Evolutionary conservation across 2,113 vertebrate genomes (phyloP).

Genomic region (Ovis aries): ARS-UI_Ramb_v3.0 NC_056058.1:36135501-36136000

Average conservation of each 20-base stretch:
- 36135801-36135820: slow-evolving; percentile 14
- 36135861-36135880: neutral
- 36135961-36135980: slow-evolving; percentile 20
- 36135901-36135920: neutral
- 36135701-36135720: neutral
- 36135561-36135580: neutral
- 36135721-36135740: neutral
- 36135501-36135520: neutral
- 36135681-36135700: neutral
- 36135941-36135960: neutral
- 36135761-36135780: slow-evolving; percentile 21
- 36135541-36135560: neutral
- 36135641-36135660: neutral
- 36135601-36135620: neutral
- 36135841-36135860: neutral
- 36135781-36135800: slow-evolving; percentile 7
- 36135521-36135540: neutral
- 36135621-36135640: neutral
- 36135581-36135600: neutral
- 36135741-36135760: slow-evolving; percentile 21
- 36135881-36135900: neutral
- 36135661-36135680: neutral
- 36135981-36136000: neutral
- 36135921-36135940: neutral
- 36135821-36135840: neutral